Evolutionary conservation across 2,797 vertebrate genomes (phyloP).

Genomic region (Anomalospiza imberbis): DNA sequence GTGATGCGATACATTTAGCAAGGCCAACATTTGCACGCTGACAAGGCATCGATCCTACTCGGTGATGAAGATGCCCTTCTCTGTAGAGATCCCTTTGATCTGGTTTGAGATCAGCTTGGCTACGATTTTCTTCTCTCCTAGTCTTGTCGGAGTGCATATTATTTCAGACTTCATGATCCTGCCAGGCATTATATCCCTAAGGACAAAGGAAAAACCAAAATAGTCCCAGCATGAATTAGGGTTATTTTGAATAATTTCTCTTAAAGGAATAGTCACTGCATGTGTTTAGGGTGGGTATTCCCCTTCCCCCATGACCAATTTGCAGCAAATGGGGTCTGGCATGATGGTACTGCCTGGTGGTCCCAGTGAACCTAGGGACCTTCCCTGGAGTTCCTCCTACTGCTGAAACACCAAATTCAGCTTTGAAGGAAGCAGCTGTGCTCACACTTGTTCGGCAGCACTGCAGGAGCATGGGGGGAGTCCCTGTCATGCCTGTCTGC

Average conservation of each 20-base stretch:
- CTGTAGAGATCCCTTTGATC: constrained; percentile 61
- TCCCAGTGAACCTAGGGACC: fast-evolving
- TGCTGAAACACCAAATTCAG: not conserved
- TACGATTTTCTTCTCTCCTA: constrained; percentile 65
- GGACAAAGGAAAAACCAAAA: not conserved
- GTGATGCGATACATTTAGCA: fast-evolving
- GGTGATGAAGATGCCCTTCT: constrained; percentile 38
- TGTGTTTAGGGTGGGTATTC: not conserved
- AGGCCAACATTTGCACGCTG: fast-evolving
- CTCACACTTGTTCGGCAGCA: not conserved
- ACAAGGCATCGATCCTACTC: not conserved
- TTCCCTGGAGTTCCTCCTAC: fast-evolving
- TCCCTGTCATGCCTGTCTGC: fast-evolving
- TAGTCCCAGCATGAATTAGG: not conserved
- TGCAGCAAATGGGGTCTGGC: not conserved
- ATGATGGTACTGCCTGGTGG: not conserved
- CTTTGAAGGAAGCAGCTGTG: not conserved
- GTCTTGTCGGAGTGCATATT: constrained; percentile 39
- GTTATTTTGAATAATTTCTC: not conserved
- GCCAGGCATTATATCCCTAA: constrained; percentile 63
- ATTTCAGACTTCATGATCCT: constrained; percentile 66
- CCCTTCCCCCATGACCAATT: fast-evolving
- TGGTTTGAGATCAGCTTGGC: constrained; percentile 60
- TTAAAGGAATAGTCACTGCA: not conserved
- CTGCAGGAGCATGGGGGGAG: not conserved